Evolutionary conservation across 2,888 invertebrate species (phyloP), one percentile per base, ranked within the genome.

Genomic region (Uloborus plumipes): DNA sequence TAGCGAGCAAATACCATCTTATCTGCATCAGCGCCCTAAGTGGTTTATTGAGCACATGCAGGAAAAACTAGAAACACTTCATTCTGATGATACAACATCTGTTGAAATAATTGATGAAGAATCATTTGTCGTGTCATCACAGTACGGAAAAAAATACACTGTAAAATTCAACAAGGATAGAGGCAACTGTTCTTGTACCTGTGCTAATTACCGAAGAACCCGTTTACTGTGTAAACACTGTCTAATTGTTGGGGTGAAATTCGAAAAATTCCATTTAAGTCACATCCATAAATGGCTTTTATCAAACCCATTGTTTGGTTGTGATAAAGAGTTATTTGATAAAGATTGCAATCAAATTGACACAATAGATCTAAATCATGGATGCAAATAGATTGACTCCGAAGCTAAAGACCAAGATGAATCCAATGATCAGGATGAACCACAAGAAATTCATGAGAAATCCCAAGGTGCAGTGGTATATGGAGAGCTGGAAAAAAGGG

Each of bases 21-120:
- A 26, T n/a, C 58, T 58, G 1, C 58, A 58, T 58, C 2, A 58
- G 15, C 15, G 58, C 13, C 14, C 62, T 14, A 31, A 26, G 16
- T 62, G 62, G 62, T 22, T 26, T 9, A 62, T 62, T 62, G 62
- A 62, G 15, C 18, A 58, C 20, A 18, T 58, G 18, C 15, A 58
- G 20, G 18, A 58, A 58, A n/a, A 58, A 2, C 18, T 58, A 1
- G 20, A 53, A 53, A 53, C 2, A n/a, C 53, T 53, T 58, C n/a
- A 16, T 22, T 15, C 31, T 20, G 47, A 64, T 64, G 16, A 64
- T 26, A 39, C 20, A 7, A 64, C 20, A 20, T 22, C 47, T 26
- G n/a, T 39, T 26, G 1, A 39, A 15, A 39, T 14, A 64, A 20
- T 39, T 64, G 15, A 31, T 9, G 64, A 64, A 39, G 26, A 2